Evolutionary conservation across 2,797 vertebrate species (phyloP), one percentile per base, ranked within the genome.

Genomic region (Acanthornis magna): DNA sequence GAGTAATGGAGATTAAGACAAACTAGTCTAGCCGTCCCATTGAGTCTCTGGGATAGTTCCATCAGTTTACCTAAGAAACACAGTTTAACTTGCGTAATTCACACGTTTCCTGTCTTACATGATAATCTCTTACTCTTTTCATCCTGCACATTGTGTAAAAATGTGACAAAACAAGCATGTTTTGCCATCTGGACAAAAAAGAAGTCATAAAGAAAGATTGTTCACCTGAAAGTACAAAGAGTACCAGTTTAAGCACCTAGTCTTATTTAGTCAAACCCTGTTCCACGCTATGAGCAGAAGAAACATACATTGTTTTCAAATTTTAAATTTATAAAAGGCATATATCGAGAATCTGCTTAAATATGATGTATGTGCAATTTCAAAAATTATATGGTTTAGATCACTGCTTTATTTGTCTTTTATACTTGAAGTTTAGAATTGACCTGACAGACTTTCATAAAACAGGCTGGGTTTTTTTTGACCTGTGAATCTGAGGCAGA

Each of bases 41-140:
- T 83, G 47, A 25, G 42, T 43, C 22, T n/a, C 25, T 57, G 34
- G 21, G 26, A 18, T 53, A 38, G 15, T 60, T 78, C 36, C 12
- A 0, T 67, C 13, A 2, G 16, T 74, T 86, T 71, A 67, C 42
- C 29, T 0, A 0, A 80, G 61, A 55, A 80, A 67, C 36, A 21
- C 36, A 34, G 12, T 80, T 80, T 67, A 61, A 60, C 9, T 58
- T 74, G 16, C 3, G 0, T 73, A 68, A 47, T 75, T 79, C 26
- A 90, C 30, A 32, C 34, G 18, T 65, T 83, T 88, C 14, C 5
- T 67, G 9, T 40, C 26, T 65, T 60, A 10, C 17, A 0, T 45
- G 10, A 15, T 88, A 54, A 47, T 45, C 3, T 68, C 27, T 58
- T 84, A 40, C 6, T 22, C 85, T 91, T 78, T 62, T 27, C 7